phyloP scores from a whole-genome alignment of 2,888 invertebrate genomes.

The Eupsilia transversa region DNA sequence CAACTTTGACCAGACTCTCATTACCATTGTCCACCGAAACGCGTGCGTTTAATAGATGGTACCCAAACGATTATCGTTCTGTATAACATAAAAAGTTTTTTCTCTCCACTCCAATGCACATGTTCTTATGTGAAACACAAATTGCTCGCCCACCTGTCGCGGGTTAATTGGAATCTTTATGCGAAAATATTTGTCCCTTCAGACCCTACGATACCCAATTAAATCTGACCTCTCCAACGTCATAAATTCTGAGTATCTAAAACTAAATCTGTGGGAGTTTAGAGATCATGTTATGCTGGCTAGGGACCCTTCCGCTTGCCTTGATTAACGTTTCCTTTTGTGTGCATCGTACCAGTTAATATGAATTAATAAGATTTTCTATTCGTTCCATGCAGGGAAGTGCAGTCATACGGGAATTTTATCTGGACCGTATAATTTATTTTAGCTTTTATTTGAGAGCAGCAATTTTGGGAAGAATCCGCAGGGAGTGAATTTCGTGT shows the following conservation, averaged over 20 bases:
- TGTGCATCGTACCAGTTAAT: slow-evolving; percentile 76
- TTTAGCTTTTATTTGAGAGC: slow-evolving; percentile 38
- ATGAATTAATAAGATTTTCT: slow-evolving; percentile 76
- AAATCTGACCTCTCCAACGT: slow-evolving; percentile 67
- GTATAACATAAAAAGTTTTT: slow-evolving; percentile 72
- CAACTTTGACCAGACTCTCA: slow-evolving; percentile 24
- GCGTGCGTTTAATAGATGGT: slow-evolving; percentile 49
- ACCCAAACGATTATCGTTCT: slow-evolving; percentile 68
- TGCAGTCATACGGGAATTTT: slow-evolving; percentile 59
- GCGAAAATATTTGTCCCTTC: slow-evolving; percentile 80
- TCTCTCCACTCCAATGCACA: slow-evolving; percentile 69
- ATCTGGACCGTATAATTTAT: slow-evolving; percentile 53
- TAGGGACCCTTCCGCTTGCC: slow-evolving; percentile 80
- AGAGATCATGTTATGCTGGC: slow-evolving; percentile 72
- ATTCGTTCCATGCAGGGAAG: slow-evolving; percentile 50
- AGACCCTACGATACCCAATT: slow-evolving; percentile 69
- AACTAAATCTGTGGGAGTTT: slow-evolving; percentile 59
- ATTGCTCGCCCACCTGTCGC: slow-evolving; percentile 79
- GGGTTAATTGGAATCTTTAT: slow-evolving; percentile 86
- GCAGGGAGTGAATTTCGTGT: not conserved
- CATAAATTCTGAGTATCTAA: slow-evolving; percentile 52
- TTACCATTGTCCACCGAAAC: slow-evolving; percentile 37
- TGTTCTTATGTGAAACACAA: slow-evolving; percentile 76
- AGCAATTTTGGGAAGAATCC: slow-evolving; percentile 2
- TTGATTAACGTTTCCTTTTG: slow-evolving; percentile 82